Evolutionary conservation across 1,140 invertebrate species (phyloP).

Genomic region (Drosophila prosaltans): DNA sequence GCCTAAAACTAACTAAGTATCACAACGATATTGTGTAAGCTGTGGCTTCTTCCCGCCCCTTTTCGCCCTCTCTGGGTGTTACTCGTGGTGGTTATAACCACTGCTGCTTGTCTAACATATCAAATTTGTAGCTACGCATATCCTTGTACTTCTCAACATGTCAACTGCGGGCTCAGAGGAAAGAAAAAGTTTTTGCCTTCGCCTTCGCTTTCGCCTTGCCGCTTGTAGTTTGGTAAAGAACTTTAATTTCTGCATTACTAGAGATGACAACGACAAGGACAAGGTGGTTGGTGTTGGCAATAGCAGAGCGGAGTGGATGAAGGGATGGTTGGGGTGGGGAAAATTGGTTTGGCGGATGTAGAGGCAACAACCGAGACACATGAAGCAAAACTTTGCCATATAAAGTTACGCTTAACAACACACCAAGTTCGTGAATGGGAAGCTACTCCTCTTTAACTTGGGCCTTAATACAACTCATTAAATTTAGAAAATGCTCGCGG

Average conservation of each 20-base stretch:
- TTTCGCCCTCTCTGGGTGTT: slow-evolving; percentile 13
- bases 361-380: slow-evolving; percentile 39
- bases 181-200: slow-evolving; percentile 62
- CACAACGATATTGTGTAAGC: slow-evolving; percentile 10
- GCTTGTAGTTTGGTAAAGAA: slow-evolving; percentile 77
- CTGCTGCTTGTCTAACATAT: slow-evolving; percentile 75
- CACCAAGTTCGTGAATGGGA: slow-evolving; percentile 44
- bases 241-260: slow-evolving; percentile 77
- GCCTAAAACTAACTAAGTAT: slow-evolving; percentile 10
- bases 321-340: neutral
- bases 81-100: slow-evolving; percentile 13
- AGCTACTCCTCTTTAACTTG: slow-evolving; percentile 53
- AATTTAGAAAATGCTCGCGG: slow-evolving; percentile 78
- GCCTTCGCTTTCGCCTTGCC: slow-evolving; percentile 21
- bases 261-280: slow-evolving; percentile 51
- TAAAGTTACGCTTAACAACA: slow-evolving; percentile 70
- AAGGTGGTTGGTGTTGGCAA: neutral
- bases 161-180: slow-evolving; percentile 58
- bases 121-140: slow-evolving; percentile 79
- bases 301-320: neutral
- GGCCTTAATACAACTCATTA: slow-evolving; percentile 78
- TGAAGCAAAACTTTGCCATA: slow-evolving; percentile 66
- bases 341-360: neutral
- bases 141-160: slow-evolving; percentile 71
- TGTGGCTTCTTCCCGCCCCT: slow-evolving; percentile 8